Evolutionary conservation across 2,797 vertebrate genomes (phyloP), one percentile per base, ranked within the genome.

Genomic region (Mionectes olivaceus): DNA sequence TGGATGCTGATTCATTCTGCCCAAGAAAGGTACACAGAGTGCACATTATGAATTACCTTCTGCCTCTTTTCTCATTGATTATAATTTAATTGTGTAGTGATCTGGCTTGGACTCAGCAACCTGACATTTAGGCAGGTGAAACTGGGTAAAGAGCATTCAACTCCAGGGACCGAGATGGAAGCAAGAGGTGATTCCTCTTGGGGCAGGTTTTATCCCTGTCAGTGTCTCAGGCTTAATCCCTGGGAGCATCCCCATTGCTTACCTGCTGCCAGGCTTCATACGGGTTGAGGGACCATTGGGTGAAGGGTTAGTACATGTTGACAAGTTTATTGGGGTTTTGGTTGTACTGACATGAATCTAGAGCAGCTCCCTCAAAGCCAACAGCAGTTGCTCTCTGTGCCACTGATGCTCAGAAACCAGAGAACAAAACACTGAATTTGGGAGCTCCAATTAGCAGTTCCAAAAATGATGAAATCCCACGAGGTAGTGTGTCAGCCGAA

Each of bases 361-460:
- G 67, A 74, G 41, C 55, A 83, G n/a, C 47, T 91, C 47, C 89
- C 79, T 63, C 56, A 65, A 52, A 75, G 63, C 61, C 69, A 50
- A 7, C 17, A 53, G 30, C 27, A 55, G 41, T 61, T 83, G 53
- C 64, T 61, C 30, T 46, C 46, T 64, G 2, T 39, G 49, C 44
- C 69, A 28, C 86, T 92, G 90, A 74, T 32, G 21, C 55, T 44
- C 6, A 12, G 65, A 67, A 88, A 59, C 6, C 44, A n/a, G 37
- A 5, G 50, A 75, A 47, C 21, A 75, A 78, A 95, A 33, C 0
- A 0, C 33, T 39, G 46, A 64, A 35, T 71, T 35, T 56, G 37
- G 41, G 55, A 91, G 23, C 37, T 60, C 78, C 63, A 37, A 19
- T 67, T 16, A 70, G n/a, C 49, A 35, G 39, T 24, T 93, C 50